Conservation (phyloP, 2,113 vertebrate species). For the Anoura caudifer region DNA sequence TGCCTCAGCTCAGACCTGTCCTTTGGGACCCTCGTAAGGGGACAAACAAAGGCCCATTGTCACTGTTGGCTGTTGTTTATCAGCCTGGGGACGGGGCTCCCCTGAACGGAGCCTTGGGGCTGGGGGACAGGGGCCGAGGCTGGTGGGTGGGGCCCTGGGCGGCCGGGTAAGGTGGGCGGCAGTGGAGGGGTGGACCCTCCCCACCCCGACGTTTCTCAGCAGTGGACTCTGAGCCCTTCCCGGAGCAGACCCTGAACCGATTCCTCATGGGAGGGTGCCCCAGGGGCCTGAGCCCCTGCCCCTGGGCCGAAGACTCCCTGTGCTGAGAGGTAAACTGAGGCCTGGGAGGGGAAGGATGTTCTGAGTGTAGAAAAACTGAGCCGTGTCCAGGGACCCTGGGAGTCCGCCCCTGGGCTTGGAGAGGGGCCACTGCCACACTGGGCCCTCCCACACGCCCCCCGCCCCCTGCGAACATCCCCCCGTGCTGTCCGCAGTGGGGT, state of each 20-base stretch:
- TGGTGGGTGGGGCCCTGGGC: background rate
- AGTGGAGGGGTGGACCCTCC: no score
- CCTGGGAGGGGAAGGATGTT: background rate
- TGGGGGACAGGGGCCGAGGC: background rate
- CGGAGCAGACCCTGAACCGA: background rate
- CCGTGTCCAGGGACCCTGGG: background rate
- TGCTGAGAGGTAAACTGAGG: background rate
- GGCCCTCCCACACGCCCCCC: no score
- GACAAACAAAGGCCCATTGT: background rate
- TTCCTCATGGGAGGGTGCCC: background rate
- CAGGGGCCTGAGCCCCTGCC: background rate
- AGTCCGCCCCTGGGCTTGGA: background rate
- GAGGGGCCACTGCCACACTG: accelerated
- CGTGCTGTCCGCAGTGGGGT: accelerated
- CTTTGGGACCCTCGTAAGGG: background rate
- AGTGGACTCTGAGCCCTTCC: background rate
- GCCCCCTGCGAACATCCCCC: no score
- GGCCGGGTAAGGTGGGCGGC: background rate
- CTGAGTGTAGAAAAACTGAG: background rate
- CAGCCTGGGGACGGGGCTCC: accelerated
- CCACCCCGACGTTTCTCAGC: background rate
- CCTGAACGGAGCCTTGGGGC: background rate
- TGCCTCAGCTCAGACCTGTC: background rate
- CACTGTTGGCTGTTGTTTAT: background rate
- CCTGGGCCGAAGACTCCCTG: background rate